Evolutionary conservation across 2,888 invertebrate species (phyloP), one percentile per base, ranked within the genome.

Genomic region (Portevinia maculata): DNA sequence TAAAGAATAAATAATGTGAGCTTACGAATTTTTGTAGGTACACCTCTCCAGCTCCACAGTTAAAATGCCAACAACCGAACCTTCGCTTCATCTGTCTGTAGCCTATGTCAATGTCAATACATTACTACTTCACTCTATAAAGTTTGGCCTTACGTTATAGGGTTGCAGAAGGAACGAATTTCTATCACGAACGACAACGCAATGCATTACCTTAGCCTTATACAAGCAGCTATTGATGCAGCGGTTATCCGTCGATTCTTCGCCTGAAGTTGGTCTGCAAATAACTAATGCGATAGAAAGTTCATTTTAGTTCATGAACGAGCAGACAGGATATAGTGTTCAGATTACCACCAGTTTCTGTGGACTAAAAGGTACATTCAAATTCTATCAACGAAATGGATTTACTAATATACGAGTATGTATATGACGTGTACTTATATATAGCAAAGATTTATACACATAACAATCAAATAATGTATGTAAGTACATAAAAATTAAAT

Each of bases 321-420:
- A 53, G n/a, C 53, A 59, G 73, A n/a, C 57, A 70, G 76, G 52
- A 74, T 65, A 50, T 70, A 52, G 76, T 70, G 65, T 76, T 76
- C 64, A 44, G 62, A 55, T 81, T 59, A 52, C 60, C 55, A 21
- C 11, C 24, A 39, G 44, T 60, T 59, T 48, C 55, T n/a, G 34
- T 60, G 11, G 32, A 52, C 13, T 32, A n/a, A n/a, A n/a, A n/a
- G n/a, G 19, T 52, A 48, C 41, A 71, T 52, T 17, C 41, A 19
- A 24, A 52, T 19, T 41, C 48, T 69, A 32, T 55, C 34, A 34
- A 11, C 19, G 48, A 79, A 60, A 79, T 55, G 53, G 55, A 67
- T 67, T 73, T 67, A 13, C 24, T 53, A 53, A 52, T 34, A 59
- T 59, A n/a, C n/a, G n/a, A n/a, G n/a, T n/a, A n/a, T n/a, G n/a